A percentile compares a stretch with the other conserved stretches of the same genome.
These are phyloP conservation scores for Rhinophrynus dorsalis DNA, from an alignment of 2,797 vertebrate species.

Conservation along the genomic window DNA sequence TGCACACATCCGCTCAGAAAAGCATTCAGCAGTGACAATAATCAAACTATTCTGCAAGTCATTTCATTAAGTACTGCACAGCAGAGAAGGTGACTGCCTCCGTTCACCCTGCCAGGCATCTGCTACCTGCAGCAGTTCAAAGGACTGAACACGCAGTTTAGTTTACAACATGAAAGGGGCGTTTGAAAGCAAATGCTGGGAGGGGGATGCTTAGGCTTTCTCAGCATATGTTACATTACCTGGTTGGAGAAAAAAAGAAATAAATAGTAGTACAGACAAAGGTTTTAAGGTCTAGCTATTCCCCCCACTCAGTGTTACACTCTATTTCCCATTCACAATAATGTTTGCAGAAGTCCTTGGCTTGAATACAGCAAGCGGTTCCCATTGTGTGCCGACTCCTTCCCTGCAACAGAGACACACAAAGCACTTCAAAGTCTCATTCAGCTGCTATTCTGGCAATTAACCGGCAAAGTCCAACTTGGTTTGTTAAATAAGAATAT, in stretches of 20 bases:
- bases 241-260: constrained; percentile 69
- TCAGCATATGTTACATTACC: constrained; percentile 47
- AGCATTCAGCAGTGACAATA: constrained; percentile 45
- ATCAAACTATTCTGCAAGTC: constrained; percentile 42
- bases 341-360: constrained; percentile 32
- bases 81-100: constrained; percentile 35
- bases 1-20: constrained; percentile 39
- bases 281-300: constrained; percentile 40
- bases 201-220: constrained; percentile 6
- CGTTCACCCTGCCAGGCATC: constrained; percentile 44
- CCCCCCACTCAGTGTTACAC: constrained; percentile 38
- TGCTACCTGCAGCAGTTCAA: constrained; percentile 47
- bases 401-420: constrained; percentile 34
- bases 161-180: constrained; percentile 47
- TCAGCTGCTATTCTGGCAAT: constrained; percentile 42
- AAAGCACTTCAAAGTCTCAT: constrained; percentile 47
- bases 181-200: constrained; percentile 34
- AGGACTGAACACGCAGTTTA: constrained; percentile 33
- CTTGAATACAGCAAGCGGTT: constrained; percentile 43
- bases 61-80: constrained; percentile 46
- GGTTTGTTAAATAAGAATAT: constrained; percentile 48
- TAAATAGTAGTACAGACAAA: constrained; percentile 31
- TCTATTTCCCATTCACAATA: constrained; percentile 48
- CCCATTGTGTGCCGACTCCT: constrained; percentile 41
- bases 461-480: constrained; percentile 41